Base-by-base conservation (phyloP, 2,113 vertebrate species). In the Heterotis niloticus region DNA sequence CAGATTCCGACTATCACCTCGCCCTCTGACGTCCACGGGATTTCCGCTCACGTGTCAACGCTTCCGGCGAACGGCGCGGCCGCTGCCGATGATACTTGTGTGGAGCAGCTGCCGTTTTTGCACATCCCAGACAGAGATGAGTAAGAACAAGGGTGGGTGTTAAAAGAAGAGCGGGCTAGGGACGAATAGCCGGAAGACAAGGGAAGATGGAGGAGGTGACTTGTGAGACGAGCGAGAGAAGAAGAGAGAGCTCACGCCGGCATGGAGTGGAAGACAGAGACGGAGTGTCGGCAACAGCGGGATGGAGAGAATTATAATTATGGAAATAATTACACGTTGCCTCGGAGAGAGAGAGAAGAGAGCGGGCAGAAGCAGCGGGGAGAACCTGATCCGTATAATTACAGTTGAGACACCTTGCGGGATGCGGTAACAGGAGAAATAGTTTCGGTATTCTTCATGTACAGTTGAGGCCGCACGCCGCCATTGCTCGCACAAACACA, bases 281-380 rank as follows among this genome's bases (percentile, higher is more conserved):
- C 82, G 88, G 85, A 89, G 84, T 66, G 52, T 65, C 74, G 74
- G 28, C 62, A 84, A 88, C 84, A 81, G 81, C 23, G 57, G 59
- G 74, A 75, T 34, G 28, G 59, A 75, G 59, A 64, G 78, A 82
- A 83, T 80, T 85, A 81, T 83, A 86, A 81, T 88, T 86, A 86
- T 79, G 74, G 72, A 74, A 83, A 81, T 87, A 88, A 89, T 83
- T 87, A 80, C 70, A 75, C 80, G 80, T 83, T 87, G 84, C 86
- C 85, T 82, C 23, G 24, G 71, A 79, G 77, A 70, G 71, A 79
- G 77, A 70, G n/a, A 72, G 76, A 73, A 67, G 20, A 73, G 73
- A 76, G 60, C 70, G 29, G 64, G 23, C 65, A 81, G 60, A 81
- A 70, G 71, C 3, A 79, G 79, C 77, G 17, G 7, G 20, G 64